Conservation (phyloP, 2,113 vertebrate genomes). For the Bucco capensis region DNA sequence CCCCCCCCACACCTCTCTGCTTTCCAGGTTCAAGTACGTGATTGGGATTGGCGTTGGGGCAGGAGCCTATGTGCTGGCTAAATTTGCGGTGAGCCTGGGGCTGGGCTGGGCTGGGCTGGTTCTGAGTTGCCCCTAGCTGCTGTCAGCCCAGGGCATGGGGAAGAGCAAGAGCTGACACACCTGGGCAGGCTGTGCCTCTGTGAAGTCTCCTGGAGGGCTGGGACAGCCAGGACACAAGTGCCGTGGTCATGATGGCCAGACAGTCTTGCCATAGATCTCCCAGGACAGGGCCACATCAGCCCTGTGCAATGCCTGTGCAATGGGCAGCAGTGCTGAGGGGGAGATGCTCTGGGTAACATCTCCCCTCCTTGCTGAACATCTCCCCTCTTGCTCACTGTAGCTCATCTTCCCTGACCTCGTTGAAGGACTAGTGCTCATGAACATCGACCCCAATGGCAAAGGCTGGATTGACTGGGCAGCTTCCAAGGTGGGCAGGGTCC, state of each 20-base stretch:
- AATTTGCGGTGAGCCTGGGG: conserved; percentile 86
- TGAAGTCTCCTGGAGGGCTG: background rate
- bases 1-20: background rate
- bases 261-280: background rate
- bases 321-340: background rate
- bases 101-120: background rate
- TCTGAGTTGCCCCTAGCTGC: background rate
- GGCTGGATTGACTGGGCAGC: conserved; percentile 99
- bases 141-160: background rate
- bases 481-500: conserved; percentile 78
- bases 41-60: conserved; percentile 95
- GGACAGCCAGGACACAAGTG: background rate
- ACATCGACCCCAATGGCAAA: conserved; percentile 95
- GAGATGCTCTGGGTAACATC: background rate
- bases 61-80: conserved; percentile 92
- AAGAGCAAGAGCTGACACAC: background rate
- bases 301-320: background rate
- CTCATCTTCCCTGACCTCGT: conserved; percentile 93
- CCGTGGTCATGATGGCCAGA: background rate
- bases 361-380: background rate
- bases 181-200: background rate
- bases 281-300: background rate
- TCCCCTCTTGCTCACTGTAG: conserved; percentile 56
- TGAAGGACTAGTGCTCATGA: conserved; percentile 93
- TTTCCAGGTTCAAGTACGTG: conserved; percentile 91